Base-by-base conservation (phyloP, 2,888 invertebrate genomes). In the Drosophila barbarae region DNA sequence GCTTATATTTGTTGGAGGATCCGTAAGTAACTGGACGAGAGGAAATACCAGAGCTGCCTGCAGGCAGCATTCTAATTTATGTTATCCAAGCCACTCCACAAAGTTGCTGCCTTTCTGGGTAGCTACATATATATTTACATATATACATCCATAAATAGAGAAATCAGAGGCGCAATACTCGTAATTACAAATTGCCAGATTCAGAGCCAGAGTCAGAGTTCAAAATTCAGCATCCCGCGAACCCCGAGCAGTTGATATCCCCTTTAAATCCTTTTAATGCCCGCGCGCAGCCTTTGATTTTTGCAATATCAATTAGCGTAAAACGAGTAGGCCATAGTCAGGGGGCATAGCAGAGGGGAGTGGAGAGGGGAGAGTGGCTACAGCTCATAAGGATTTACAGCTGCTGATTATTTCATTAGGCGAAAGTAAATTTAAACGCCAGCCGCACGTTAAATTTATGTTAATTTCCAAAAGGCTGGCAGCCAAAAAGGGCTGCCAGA, bases 221-320 rank as follows among this genome's bases (percentile, higher is more conserved):
- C 49, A 42, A 13, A 30, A 42, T 30, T n/a, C 49, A 38, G 30
- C 12, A 26, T 5, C 9, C 32, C 13, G 15, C 18, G 15, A 41
- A 35, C 6, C 36, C 30, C 34, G 10, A 35, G 18, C 46, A 42
- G 38, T 59, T 54, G 57, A 69, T 63, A 69, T 52, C 51, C 54
- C 36, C 9, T 23, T 34, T 44, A 63, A 69, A 69, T 69, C 69
- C 69, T 54, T 63, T 81, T 72, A 74, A 76, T 72, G 69, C 70
- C 55, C 51, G 52, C 35, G 50, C 60, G 60, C 71, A 66, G 63
- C 79, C 71, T 79, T 81, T 79, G 82, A 79, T 79, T 81, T 78
- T 76, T 81, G 76, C 79, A 79, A 81, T 78, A 76, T 78, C 82
- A 78, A 78, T 79, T 79, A 78, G 76, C 73, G 78, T 67, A 69